Conservation (phyloP, 1,140 invertebrate genomes). For the Pogonognathellus flavescens region DNA sequence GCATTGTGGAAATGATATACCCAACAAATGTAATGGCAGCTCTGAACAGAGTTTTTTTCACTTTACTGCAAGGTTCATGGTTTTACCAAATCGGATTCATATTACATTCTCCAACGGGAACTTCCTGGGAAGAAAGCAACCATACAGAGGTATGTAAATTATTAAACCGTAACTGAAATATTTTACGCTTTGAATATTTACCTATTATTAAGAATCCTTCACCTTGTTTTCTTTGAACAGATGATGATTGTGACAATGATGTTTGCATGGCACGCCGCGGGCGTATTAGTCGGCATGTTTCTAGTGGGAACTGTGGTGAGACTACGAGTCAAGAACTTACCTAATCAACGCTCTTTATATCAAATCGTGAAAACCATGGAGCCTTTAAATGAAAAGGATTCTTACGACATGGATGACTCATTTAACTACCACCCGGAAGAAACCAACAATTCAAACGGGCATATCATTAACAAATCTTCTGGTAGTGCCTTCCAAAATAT, state of each 20-base stretch:
- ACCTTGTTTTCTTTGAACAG: slow-evolving; percentile 46
- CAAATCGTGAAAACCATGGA: slow-evolving; percentile 16
- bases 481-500: slow-evolving; percentile 41
- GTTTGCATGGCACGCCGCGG: slow-evolving; percentile 71
- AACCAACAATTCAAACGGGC: slow-evolving; percentile 40
- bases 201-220: not conserved
- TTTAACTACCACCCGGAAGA: slow-evolving; percentile 6
- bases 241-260: slow-evolving; percentile 72
- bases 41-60: slow-evolving; percentile 70
- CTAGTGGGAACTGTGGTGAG: slow-evolving; percentile 68
- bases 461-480: slow-evolving; percentile 19
- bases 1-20: slow-evolving; percentile 70
- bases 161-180: no score
- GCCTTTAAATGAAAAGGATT: not conserved
- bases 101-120: slow-evolving; percentile 71
- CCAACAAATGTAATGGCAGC: slow-evolving; percentile 69
- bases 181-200: no score
- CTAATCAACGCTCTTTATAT: slow-evolving; percentile 15
- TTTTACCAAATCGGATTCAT: slow-evolving; percentile 74
- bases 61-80: slow-evolving; percentile 73
- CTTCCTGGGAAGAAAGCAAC: slow-evolving; percentile 70
- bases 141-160: slow-evolving; percentile 69
- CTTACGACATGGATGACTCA: slow-evolving; percentile 20
- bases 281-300: slow-evolving; percentile 68
- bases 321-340: slow-evolving; percentile 61